Percentiles rank a stretch among this genome's conserved stretches.
Evolutionary conservation across 2,797 vertebrate species (phyloP).

Genomic region (Phataginus tetradactyla): DNA sequence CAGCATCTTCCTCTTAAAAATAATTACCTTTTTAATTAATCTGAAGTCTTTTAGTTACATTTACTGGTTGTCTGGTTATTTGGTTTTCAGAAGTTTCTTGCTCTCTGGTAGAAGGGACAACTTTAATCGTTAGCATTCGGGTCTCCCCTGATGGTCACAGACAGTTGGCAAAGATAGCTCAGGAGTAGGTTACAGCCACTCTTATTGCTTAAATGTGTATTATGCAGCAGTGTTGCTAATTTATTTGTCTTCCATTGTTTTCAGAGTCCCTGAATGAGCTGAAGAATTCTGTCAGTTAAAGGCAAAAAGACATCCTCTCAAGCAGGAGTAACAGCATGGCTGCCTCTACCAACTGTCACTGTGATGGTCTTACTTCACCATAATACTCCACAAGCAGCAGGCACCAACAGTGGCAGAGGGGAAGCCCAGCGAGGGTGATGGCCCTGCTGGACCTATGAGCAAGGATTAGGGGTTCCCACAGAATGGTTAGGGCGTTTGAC

Average conservation of each 20-base stretch:
- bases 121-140: constrained; percentile 3
- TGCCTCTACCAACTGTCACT: neutral
- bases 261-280: constrained; percentile 29
- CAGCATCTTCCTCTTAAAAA: constrained; percentile 10
- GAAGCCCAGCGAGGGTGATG: neutral
- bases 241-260: neutral
- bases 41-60: constrained; percentile 15
- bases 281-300: constrained; percentile 8
- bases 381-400: neutral
- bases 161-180: neutral
- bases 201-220: neutral
- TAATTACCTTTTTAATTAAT: constrained; percentile 2
- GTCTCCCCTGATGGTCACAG: neutral
- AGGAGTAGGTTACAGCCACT: neutral
- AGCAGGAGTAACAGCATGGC: neutral
- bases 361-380: neutral
- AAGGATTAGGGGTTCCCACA: neutral
- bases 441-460: neutral
- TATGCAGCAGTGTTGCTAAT: neutral
- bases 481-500: neutral
- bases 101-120: neutral
- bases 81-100: constrained; percentile 24
- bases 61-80: neutral
- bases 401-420: neutral
- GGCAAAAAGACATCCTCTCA: constrained; percentile 31